Base-by-base conservation (phyloP, 1,140 invertebrate species). In the Euglossa dilemma region DNA sequence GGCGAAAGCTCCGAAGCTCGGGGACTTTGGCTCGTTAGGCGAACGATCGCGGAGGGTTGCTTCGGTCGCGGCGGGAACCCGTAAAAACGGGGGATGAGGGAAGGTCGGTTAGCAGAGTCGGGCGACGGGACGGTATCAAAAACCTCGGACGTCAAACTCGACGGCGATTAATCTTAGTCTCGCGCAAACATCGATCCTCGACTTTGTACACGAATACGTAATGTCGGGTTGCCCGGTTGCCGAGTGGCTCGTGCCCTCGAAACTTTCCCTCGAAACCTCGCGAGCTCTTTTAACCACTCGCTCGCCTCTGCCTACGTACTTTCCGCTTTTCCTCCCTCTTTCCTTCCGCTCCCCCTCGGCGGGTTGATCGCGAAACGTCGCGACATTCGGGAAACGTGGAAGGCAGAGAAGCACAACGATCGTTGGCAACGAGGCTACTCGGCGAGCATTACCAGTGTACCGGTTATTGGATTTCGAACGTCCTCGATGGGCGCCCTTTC, bases 141-240 rank as follows among this genome's bases (percentile, higher is more conserved):
- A 87, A 88, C 79, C 75, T 61, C 25, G 73, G 36, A 28, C 76
- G 87, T 88, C 86, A 88, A 88, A 76, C 87, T 85, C 79, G 75
- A 85, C 72, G 57, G 45, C 86, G 83, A 88, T 88, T 88, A 88
- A 88, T 88, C 87, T 88, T 88, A 83, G 86, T 88, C 86, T 45
- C 52, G 45, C 57, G 87, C 87, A 88, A 85, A 88, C 86, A 88
- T 88, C 87, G 87, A 88, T 88, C 84, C 36, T 36, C 76, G 72
- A 80, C 84, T 88, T 85, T 83, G 84, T 88, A 85, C 76, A 83
- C 64, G 87, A 88, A 88, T 88, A 85, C 76, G 81, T 88, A 88
- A 88, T 85, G 85, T 67, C 64, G 45, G 81, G 59, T 71, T 74
- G 80, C 74, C 70, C 8, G 43, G 61, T 72, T 73, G 28, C 47